phyloP scores from a whole-genome alignment of 2,888 invertebrate genomes.

The Emmelina monodactyla region DNA sequence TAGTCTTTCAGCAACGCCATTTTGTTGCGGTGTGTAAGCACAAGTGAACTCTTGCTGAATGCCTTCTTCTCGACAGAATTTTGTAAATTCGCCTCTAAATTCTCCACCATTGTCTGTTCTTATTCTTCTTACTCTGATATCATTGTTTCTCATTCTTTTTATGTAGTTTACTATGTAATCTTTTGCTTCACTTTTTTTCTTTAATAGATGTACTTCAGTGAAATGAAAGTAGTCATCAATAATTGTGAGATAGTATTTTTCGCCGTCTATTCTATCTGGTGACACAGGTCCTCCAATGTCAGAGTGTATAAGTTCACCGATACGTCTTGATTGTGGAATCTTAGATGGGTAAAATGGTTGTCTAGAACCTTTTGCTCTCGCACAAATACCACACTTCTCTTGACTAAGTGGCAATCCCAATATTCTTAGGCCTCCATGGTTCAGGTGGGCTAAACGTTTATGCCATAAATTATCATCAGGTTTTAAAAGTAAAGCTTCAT shows the following conservation, averaged over 20 bases:
- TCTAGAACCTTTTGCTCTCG: conserved; percentile 9
- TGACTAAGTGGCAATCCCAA: conserved; percentile 7
- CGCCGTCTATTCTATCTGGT: conserved; percentile 8
- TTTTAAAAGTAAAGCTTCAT: background rate
- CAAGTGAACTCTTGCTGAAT: conserved; percentile 7
- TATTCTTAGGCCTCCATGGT: conserved; percentile 8
- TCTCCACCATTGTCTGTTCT: background rate
- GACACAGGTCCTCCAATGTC: conserved; percentile 16
- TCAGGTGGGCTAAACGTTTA: conserved; percentile 11
- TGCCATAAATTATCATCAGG: conserved; percentile 10
- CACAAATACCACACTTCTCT: conserved; percentile 7
- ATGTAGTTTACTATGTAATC: conserved; percentile 15
- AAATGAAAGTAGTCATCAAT: conserved; percentile 16
- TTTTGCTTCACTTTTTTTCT: conserved; percentile 15
- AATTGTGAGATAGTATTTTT: conserved; percentile 12
- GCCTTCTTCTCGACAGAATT: too few relatives aligned
- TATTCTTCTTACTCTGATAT: conserved; percentile 10
- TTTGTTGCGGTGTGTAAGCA: conserved; percentile 11
- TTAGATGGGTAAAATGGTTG: conserved; percentile 6
- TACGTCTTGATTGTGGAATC: conserved; percentile 1
- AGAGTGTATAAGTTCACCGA: conserved; percentile 14
- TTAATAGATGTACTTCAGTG: conserved; percentile 11
- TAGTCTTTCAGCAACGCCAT: conserved; percentile 9
- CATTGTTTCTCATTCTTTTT: conserved; percentile 11
- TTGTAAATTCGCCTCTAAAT: too few relatives aligned